Percentiles rank a stretch among this genome's conserved stretches.
These are phyloP conservation scores for Lytechinus pictus DNA, from an alignment of 35 echinoderm and acorn worm genomes.

Conservation along the genomic window DNA sequence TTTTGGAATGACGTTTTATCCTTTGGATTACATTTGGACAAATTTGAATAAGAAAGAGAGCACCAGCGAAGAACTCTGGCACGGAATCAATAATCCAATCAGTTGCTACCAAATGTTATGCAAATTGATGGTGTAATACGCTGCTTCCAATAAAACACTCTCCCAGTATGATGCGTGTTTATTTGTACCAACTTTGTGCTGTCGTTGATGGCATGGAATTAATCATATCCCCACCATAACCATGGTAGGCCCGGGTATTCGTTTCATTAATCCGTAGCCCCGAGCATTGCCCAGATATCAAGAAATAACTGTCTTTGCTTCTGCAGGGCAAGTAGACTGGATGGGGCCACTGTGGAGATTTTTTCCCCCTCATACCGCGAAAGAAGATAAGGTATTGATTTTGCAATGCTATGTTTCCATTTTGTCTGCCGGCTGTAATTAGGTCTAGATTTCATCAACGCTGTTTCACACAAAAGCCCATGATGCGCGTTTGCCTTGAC, in stretches of 20 bases:
- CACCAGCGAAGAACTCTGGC: not conserved
- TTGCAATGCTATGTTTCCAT: slow-evolving; percentile 28
- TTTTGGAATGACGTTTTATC: not conserved
- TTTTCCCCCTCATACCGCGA: not conserved
- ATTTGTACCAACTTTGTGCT: not conserved
- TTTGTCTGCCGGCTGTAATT: slow-evolving; percentile 37
- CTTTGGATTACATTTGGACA: not conserved
- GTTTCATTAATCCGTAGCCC: slow-evolving; percentile 32
- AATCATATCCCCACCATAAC: slow-evolving; percentile 8
- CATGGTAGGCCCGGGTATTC: not conserved
- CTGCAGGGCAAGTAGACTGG: slow-evolving; percentile 20
- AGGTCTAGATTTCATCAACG: slow-evolving; percentile 1
- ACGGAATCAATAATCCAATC: not conserved
- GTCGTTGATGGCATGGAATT: not conserved
- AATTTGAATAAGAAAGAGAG: not conserved
- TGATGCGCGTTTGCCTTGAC: not conserved
- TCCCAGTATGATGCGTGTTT: not conserved
- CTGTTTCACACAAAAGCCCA: not conserved
- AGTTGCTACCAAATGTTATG: not conserved
- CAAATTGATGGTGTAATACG: not conserved
- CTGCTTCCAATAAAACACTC: not conserved
- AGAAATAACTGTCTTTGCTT: slow-evolving; percentile 24
- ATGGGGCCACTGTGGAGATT: not conserved
- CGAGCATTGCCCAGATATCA: not conserved
- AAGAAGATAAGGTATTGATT: slow-evolving; percentile 28